Evolutionary conservation across 2,888 invertebrate genomes (phyloP).

Genomic region (Drosophila borealis): DNA sequence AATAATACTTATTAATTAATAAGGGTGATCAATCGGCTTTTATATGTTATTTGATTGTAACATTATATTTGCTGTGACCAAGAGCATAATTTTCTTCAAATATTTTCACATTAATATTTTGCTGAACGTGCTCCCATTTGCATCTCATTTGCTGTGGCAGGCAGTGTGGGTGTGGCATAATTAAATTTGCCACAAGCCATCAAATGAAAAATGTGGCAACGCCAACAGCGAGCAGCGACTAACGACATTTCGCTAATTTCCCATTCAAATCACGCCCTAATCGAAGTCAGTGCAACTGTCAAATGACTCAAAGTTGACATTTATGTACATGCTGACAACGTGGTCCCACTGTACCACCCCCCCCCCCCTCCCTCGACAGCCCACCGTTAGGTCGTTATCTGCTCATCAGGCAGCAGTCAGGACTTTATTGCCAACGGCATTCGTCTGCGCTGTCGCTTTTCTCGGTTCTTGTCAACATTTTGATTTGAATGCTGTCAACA

Average conservation of each 20-base stretch:
- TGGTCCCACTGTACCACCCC: not conserved
- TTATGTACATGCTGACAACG: conserved; percentile 65
- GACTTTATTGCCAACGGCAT: conserved; percentile 41
- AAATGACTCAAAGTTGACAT: conserved; percentile 72
- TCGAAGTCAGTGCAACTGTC: conserved; percentile 68
- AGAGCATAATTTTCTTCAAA: not conserved
- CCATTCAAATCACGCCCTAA: conserved; percentile 71
- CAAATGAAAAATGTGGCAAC: conserved; percentile 22
- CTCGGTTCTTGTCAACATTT: conserved; percentile 59
- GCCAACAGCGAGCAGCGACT: not conserved
- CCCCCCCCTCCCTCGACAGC: not conserved
- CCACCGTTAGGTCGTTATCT: not conserved
- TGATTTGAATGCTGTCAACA: conserved; percentile 80
- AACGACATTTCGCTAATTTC: conserved; percentile 58
- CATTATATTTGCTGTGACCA: not conserved
- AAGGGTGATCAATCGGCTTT: not conserved
- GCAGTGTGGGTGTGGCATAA: conserved; percentile 37
- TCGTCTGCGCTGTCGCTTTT: conserved; percentile 34
- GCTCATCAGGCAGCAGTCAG: conserved; percentile 20
- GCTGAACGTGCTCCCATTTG: conserved; percentile 4
- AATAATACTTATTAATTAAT: no score
- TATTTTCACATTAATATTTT: not conserved
- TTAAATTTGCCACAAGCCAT: conserved; percentile 52
- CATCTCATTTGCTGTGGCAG: conserved; percentile 28
- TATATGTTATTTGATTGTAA: not conserved